Conservation (phyloP, 2,113 vertebrate species). For the Ceyx melanurus region DNA sequence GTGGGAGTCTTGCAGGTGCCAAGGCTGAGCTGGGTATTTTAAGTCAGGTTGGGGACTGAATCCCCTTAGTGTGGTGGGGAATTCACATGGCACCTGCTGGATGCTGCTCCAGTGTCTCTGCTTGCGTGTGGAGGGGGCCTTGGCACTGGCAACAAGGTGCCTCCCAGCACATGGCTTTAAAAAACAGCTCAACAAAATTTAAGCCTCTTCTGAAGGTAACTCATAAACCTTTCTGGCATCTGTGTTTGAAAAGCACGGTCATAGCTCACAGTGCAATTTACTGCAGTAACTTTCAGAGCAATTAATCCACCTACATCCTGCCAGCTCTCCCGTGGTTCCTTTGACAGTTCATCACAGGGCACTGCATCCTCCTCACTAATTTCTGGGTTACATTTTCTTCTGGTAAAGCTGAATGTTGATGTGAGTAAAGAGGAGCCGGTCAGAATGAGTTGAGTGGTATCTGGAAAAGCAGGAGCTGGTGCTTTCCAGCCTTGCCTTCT, state of each 20-base stretch:
- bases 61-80: neutral
- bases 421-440: neutral
- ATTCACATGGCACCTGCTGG: neutral
- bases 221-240: neutral
- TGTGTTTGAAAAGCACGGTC: neutral
- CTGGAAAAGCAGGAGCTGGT: neutral
- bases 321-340: neutral
- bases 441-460: neutral
- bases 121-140: fast-evolving
- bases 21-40: neutral
- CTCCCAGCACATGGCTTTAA: neutral
- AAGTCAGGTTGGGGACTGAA: neutral
- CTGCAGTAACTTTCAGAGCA: conserved; percentile 13
- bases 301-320: conserved; percentile 22
- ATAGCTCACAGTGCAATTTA: neutral
- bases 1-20: neutral
- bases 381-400: neutral
- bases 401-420: fast-evolving
- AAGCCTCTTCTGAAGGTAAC: neutral
- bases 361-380: neutral
- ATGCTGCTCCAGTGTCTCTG: neutral
- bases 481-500: neutral
- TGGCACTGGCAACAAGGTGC: neutral
- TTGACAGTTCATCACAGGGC: neutral
- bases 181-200: fast-evolving